These are phyloP conservation scores for Selenia dentaria DNA, from an alignment of 2,888 invertebrate species.

Conservation along the genomic window DNA sequence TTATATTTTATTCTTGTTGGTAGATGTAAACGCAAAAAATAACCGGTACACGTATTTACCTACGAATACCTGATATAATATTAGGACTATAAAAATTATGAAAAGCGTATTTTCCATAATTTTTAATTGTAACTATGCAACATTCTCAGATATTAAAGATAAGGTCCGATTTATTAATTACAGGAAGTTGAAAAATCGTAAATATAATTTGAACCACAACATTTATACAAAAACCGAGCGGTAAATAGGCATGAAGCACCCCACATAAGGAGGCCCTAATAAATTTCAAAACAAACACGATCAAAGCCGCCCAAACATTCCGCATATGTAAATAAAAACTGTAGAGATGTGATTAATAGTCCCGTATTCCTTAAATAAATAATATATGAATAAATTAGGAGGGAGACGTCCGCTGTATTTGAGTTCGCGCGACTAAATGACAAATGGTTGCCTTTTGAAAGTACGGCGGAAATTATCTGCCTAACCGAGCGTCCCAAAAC, in stretches of 20 bases:
- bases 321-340: constrained; percentile 78
- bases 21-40: too few relatives aligned
- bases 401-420: constrained; percentile 71
- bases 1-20: too few relatives aligned
- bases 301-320: constrained; percentile 71
- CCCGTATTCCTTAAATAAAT: constrained; percentile 83
- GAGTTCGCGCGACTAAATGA: constrained; percentile 78
- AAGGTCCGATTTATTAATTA: constrained; percentile 29
- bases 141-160: too few relatives aligned
- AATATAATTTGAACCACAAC: constrained; percentile 32
- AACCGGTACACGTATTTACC: too few relatives aligned
- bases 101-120: too few relatives aligned
- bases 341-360: constrained; percentile 81
- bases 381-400: constrained; percentile 83
- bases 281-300: constrained; percentile 68
- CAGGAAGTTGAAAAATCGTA: constrained; percentile 29
- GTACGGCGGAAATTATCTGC: constrained; percentile 82
- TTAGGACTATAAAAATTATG: too few relatives aligned
- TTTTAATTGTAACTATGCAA: too few relatives aligned
- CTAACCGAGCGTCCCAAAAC: constrained; percentile 77
- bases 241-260: constrained; percentile 49
- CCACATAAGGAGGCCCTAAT: constrained; percentile 58
- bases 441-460: constrained; percentile 82
- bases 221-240: constrained; percentile 36
- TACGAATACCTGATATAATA: too few relatives aligned